Evolutionary conservation across 2,113 vertebrate genomes (phyloP).

Genomic region (Eulemur macaco): DNA sequence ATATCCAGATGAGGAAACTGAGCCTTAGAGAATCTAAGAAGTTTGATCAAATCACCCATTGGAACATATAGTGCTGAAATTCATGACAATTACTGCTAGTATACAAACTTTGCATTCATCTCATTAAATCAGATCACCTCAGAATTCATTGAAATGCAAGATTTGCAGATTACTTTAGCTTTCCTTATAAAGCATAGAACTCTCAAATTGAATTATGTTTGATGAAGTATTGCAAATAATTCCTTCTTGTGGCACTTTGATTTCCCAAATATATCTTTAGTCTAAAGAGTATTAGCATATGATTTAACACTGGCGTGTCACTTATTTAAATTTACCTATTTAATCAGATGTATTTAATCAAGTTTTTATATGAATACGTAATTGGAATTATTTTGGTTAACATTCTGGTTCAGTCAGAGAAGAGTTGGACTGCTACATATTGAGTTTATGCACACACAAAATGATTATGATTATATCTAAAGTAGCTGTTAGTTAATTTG

Average conservation of each 20-base stretch:
- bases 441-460: not conserved
- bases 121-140: not conserved
- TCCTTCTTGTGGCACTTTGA: conserved; percentile 53
- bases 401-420: not conserved
- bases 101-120: not conserved
- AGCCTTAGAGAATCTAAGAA: not conserved
- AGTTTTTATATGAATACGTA: conserved; percentile 51
- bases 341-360: conserved; percentile 61
- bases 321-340: conserved; percentile 46
- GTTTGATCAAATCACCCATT: not conserved
- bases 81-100: not conserved
- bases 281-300: conserved; percentile 45
- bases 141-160: conserved; percentile 45
- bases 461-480: not conserved
- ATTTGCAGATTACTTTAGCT: conserved; percentile 25
- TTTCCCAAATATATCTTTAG: conserved; percentile 43
- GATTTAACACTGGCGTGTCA: conserved; percentile 38
- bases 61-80: not conserved
- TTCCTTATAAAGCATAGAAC: conserved; percentile 23
- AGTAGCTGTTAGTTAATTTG: not conserved
- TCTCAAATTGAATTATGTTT: conserved; percentile 50
- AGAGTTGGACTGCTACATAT: not conserved
- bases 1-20: not conserved
- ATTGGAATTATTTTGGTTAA: conserved; percentile 58
- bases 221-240: conserved; percentile 61